Percentiles rank a stretch among this genome's conserved stretches.
phyloP scores from a whole-genome alignment of 1,140 invertebrate genomes.

The Saccostrea cuccullata region DNA sequence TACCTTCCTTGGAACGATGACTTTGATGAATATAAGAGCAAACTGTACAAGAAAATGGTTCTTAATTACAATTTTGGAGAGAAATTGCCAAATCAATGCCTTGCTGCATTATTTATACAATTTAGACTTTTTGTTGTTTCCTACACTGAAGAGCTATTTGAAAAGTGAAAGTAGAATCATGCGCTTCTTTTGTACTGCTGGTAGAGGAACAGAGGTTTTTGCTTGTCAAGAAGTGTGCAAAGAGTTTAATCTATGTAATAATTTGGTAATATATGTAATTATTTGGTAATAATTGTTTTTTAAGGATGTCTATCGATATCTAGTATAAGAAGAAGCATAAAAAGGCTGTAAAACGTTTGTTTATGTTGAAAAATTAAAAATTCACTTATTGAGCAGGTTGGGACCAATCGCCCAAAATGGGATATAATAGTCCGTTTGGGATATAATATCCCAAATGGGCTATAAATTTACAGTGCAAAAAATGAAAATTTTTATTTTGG shows the following conservation, averaged over 20 bases:
- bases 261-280: not conserved
- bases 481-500: too few species aligned
- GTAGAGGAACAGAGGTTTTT: constrained; percentile 4
- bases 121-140: not conserved
- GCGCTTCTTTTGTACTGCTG: constrained; percentile 12
- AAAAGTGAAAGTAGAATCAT: constrained; percentile 13
- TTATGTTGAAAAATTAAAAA: too few species aligned
- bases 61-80: not conserved
- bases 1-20: not conserved
- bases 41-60: not conserved
- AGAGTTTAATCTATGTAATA: not conserved
- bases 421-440: too few species aligned
- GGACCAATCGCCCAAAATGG: too few species aligned
- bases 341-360: too few species aligned
- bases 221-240: not conserved
- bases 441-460: too few species aligned
- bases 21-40: not conserved
- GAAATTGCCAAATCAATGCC: not conserved
- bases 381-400: too few species aligned
- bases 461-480: too few species aligned
- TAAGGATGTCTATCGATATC: too few species aligned
- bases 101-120: not conserved
- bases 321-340: too few species aligned
- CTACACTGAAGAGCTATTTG: not conserved
- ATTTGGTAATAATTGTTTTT: too few species aligned